These are phyloP conservation scores for Caenorhabditis zanzibari DNA, from an alignment of 2,888 invertebrate genomes.

Conservation along the genomic window DNA sequence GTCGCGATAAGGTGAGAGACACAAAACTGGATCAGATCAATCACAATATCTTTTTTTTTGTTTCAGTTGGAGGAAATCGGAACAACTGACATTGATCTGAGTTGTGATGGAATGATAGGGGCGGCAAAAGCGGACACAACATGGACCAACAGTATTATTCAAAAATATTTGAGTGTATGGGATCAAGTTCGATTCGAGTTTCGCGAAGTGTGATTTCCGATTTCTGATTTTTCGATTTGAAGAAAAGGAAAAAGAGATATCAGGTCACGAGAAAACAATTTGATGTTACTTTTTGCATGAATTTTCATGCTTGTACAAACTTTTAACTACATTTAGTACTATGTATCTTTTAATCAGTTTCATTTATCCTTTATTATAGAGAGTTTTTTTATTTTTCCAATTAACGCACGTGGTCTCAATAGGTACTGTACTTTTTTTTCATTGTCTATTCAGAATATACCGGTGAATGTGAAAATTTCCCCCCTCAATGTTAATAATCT, in stretches of 20 bases:
- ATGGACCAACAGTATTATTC: constrained; percentile 53
- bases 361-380: not conserved
- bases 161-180: constrained; percentile 48
- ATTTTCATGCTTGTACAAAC: not conserved
- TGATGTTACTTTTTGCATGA: not conserved
- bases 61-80: constrained; percentile 69
- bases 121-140: constrained; percentile 54
- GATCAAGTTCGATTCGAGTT: constrained; percentile 38
- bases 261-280: constrained; percentile 18
- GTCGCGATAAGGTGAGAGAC: constrained; percentile 66
- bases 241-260: not conserved
- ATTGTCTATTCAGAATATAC: not conserved
- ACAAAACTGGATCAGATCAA: not conserved
- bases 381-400: not conserved
- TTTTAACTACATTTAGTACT: too few species aligned
- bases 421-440: not conserved
- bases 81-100: constrained; percentile 58
- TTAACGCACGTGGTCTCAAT: constrained; percentile 1
- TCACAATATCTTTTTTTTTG: not conserved
- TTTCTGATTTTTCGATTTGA: not conserved
- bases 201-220: constrained; percentile 28
- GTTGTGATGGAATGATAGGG: constrained; percentile 65
- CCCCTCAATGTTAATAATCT: too few species aligned
- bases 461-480: too few species aligned
- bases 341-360: not conserved